These are phyloP conservation scores for Sarcophaga subvicina DNA, from an alignment of 2,888 invertebrate genomes.

Conservation along the genomic window DNA sequence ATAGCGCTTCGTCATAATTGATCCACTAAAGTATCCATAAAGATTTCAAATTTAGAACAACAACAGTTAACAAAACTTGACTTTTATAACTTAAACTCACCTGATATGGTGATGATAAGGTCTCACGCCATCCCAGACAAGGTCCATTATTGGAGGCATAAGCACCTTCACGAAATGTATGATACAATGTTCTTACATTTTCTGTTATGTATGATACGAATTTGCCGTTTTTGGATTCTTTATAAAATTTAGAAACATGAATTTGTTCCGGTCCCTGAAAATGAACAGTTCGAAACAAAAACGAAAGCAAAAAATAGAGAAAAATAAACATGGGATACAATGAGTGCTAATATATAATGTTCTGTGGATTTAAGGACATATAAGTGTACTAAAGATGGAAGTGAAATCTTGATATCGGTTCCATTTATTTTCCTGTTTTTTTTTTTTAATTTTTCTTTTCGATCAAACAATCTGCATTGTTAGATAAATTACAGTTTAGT, in stretches of 20 bases:
- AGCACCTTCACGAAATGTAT: conserved; percentile 94
- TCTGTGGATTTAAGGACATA: conserved; percentile 17
- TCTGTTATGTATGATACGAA: conserved; percentile 92
- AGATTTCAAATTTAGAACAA: not conserved
- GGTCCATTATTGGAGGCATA: conserved; percentile 96
- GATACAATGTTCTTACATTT: conserved; percentile 94
- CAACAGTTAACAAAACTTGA: not conserved
- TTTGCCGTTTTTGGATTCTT: conserved; percentile 93
- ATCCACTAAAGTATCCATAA: conserved; percentile 86
- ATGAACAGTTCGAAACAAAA: conserved; percentile 41
- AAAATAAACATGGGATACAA: conserved; percentile 50
- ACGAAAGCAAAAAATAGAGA: conserved; percentile 41
- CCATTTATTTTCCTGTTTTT: not conserved
- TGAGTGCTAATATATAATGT: conserved; percentile 57
- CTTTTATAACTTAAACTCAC: conserved; percentile 75
- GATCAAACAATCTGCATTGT: conserved; percentile 32
- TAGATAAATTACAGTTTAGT: conserved; percentile 32
- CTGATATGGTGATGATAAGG: conserved; percentile 91
- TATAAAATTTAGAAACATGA: conserved; percentile 94
- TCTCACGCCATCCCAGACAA: conserved; percentile 95
- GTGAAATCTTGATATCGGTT: too few relatives aligned
- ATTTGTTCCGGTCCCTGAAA: conserved; percentile 93
- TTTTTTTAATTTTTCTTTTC: not conserved
- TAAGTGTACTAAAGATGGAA: not conserved
- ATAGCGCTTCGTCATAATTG: conserved; percentile 95